Evolutionary conservation across 2,113 vertebrate species (phyloP).

Genomic region (Isichthys henryi): DNA sequence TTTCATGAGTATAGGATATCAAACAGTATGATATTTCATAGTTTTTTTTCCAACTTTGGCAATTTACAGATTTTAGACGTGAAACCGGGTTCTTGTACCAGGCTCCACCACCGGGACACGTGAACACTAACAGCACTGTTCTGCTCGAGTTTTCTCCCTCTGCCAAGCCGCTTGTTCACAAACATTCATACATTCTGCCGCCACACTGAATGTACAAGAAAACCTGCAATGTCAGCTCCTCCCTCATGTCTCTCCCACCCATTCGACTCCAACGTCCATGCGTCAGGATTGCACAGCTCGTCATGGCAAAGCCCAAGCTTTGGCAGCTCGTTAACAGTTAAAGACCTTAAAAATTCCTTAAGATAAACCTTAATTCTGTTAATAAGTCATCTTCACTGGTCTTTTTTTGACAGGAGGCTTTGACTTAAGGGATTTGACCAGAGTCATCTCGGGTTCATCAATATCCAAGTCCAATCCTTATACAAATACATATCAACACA

Average conservation of each 20-base stretch:
- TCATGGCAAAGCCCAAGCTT: not conserved
- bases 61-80: not conserved
- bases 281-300: not conserved
- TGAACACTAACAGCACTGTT: not conserved
- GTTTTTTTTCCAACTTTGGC: not conserved
- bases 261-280: not conserved
- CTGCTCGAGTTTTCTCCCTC: not conserved
- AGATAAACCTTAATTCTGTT: not conserved
- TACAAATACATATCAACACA: slow-evolving; percentile 18
- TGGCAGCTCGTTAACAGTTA: not conserved
- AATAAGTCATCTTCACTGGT: not conserved
- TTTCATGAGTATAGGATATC: not conserved
- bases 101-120: not conserved
- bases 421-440: not conserved
- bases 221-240: not conserved
- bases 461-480: not conserved
- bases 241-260: not conserved
- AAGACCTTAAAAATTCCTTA: not conserved
- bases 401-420: not conserved
- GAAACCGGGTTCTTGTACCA: not conserved
- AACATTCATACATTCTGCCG: not conserved
- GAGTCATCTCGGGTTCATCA: not conserved
- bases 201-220: not conserved
- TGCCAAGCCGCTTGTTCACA: not conserved
- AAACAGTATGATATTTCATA: not conserved